Evolutionary conservation across 2,797 vertebrate species (phyloP).

Genomic region (Pristis pectinata): DNA sequence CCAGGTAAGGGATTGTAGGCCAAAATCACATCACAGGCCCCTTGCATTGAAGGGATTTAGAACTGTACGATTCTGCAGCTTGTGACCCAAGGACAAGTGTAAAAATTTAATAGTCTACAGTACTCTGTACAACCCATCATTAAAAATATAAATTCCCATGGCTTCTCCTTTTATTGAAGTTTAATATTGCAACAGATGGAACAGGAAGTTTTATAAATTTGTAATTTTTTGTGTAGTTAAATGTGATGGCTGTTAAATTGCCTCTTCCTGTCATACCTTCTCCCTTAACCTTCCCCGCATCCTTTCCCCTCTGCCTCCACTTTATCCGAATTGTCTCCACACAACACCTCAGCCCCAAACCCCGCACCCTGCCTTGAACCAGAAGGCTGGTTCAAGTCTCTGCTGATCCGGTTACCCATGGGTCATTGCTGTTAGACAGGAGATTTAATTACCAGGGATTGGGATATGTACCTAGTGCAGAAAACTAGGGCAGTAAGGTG

Average conservation of each 20-base stretch:
- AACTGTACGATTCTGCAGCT: background rate
- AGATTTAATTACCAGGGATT: background rate
- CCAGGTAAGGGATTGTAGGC: background rate
- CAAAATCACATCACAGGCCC: background rate
- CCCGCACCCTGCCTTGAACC: background rate
- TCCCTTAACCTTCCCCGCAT: background rate
- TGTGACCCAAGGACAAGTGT: background rate
- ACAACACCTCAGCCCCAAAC: background rate
- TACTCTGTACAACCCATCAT: slow-evolving; percentile 6
- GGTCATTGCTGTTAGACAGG: background rate
- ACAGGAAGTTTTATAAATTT: slow-evolving; percentile 20
- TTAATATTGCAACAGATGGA: background rate
- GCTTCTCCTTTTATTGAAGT: slow-evolving; percentile 17
- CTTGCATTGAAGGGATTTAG: background rate
- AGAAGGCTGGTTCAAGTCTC: background rate
- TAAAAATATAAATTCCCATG: slow-evolving; percentile 34
- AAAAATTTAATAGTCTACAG: background rate
- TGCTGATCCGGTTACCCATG: background rate
- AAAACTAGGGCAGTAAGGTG: background rate
- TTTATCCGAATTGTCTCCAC: background rate
- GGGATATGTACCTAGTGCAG: background rate
- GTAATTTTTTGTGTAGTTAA: slow-evolving; percentile 28
- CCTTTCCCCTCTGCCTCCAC: background rate
- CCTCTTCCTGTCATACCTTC: background rate
- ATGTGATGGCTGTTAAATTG: slow-evolving; percentile 8